Percentiles rank a stretch among this genome's conserved stretches.
Conservation (phyloP, 2,888 invertebrate species). For the Strigamia transsilvanica region DNA sequence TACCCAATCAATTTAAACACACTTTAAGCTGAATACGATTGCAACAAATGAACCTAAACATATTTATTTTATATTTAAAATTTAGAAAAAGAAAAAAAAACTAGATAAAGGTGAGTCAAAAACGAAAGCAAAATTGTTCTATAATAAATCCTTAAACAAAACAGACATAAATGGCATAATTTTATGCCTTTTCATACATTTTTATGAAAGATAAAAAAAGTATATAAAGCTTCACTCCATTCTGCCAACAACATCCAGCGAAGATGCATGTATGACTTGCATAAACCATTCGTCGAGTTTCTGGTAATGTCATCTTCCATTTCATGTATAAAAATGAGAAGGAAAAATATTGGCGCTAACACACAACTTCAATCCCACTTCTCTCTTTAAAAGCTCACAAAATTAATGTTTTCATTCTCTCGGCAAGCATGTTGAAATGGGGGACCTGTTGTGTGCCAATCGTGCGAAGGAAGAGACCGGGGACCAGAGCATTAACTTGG, state of each 20-base stretch:
- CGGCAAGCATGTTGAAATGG: constrained; percentile 44
- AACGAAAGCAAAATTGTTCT: not conserved
- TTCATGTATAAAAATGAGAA: not conserved
- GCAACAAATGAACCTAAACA: not conserved
- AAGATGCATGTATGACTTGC: constrained; percentile 15
- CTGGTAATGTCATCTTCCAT: constrained; percentile 16
- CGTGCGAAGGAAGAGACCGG: constrained; percentile 27
- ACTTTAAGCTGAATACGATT: constrained; percentile 12
- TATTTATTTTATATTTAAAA: not conserved
- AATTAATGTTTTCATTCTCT: constrained; percentile 49
- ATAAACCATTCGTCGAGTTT: constrained; percentile 13
- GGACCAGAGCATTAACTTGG: constrained; percentile 31
- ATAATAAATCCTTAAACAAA: too few species aligned
- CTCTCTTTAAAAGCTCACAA: constrained; percentile 48
- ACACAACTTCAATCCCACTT: constrained; percentile 47
- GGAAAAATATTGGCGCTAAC: constrained; percentile 39
- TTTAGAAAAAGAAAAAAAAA: not conserved
- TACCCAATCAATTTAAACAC: not conserved
- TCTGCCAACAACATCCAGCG: not conserved
- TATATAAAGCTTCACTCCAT: not conserved
- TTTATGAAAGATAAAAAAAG: too few species aligned
- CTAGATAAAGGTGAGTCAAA: not conserved
- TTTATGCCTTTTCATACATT: too few species aligned
- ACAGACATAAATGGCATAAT: too few species aligned
- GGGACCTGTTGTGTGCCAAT: constrained; percentile 49